These are phyloP conservation scores for Takifugu flavidus DNA, from an alignment of 2,113 vertebrate species.

Conservation along the genomic window DNA sequence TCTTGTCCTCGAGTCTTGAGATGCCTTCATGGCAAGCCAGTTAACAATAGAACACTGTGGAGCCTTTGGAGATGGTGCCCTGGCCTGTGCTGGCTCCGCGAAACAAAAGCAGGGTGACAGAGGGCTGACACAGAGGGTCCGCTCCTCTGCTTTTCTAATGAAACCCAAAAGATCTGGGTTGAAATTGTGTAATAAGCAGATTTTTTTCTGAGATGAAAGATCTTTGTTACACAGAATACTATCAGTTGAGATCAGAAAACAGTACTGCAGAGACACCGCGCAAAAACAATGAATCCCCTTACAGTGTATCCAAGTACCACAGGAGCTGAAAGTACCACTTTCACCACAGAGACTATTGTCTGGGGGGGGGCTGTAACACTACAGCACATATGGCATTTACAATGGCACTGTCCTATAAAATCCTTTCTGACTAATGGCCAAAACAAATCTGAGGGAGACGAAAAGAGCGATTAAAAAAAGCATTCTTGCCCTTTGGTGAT, in stretches of 20 bases:
- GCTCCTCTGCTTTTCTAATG: too few species aligned
- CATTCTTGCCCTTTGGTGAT: slow-evolving; percentile 35
- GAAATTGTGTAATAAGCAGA: too few species aligned
- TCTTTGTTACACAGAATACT: too few species aligned
- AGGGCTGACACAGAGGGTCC: background rate
- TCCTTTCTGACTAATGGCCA: slow-evolving; percentile 22
- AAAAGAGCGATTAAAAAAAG: slow-evolving; percentile 15
- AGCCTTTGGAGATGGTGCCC: slow-evolving; percentile 7
- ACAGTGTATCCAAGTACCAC: too few species aligned
- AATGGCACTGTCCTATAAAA: slow-evolving; percentile 35
- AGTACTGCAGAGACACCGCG: too few species aligned
- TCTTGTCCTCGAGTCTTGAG: slow-evolving; percentile 18
- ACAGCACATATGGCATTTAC: slow-evolving; percentile 24
- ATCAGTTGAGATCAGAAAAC: too few species aligned
- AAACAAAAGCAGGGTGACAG: slow-evolving; percentile 1
- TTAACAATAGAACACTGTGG: slow-evolving; percentile 34
- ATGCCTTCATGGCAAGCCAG: slow-evolving; percentile 17
- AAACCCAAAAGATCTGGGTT: too few species aligned
- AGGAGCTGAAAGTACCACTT: too few species aligned
- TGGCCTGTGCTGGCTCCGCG: background rate
- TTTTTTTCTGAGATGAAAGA: too few species aligned
- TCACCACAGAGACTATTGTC: too few species aligned
- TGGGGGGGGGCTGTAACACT: slow-evolving; percentile 10
- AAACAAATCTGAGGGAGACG: slow-evolving; percentile 12
- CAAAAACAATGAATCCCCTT: too few species aligned